These are phyloP conservation scores for Apodemia hepburni DNA, from an alignment of 2,888 invertebrate species.

Conservation along the genomic window DNA sequence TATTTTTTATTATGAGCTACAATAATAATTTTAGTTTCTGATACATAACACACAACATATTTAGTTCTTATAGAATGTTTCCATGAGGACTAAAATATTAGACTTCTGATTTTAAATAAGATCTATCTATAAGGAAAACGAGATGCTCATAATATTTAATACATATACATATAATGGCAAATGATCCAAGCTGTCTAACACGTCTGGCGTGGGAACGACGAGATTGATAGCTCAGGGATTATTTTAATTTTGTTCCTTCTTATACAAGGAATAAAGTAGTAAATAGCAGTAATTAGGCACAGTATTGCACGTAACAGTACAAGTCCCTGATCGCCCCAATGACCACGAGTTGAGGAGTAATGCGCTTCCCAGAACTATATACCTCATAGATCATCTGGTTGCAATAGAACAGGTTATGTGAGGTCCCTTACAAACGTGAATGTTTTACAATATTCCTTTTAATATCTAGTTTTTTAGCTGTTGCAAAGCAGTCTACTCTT, in stretches of 20 bases:
- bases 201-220: not conserved
- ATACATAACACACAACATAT: not conserved
- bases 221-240: not conserved
- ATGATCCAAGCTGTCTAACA: not conserved
- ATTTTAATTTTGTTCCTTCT: not conserved
- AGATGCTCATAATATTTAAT: not conserved
- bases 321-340: not conserved
- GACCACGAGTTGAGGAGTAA: not conserved
- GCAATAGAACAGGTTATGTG: not conserved
- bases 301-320: conserved; percentile 11
- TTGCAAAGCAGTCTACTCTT: too few relatives aligned
- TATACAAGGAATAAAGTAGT: not conserved
- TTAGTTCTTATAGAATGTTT: not conserved
- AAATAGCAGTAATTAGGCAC: not conserved
- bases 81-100: not conserved
- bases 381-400: not conserved
- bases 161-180: not conserved
- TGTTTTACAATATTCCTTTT: too few relatives aligned
- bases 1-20: not conserved
- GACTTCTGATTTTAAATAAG: not conserved
- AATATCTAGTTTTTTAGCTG: too few relatives aligned
- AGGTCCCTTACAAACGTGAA: too few relatives aligned
- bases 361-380: not conserved
- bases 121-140: not conserved
- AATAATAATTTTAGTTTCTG: not conserved